Base-by-base conservation (phyloP, 30 jellyfish, hydroid and myxozoan genomes). In the Clytia hemisphaerica region DNA sequence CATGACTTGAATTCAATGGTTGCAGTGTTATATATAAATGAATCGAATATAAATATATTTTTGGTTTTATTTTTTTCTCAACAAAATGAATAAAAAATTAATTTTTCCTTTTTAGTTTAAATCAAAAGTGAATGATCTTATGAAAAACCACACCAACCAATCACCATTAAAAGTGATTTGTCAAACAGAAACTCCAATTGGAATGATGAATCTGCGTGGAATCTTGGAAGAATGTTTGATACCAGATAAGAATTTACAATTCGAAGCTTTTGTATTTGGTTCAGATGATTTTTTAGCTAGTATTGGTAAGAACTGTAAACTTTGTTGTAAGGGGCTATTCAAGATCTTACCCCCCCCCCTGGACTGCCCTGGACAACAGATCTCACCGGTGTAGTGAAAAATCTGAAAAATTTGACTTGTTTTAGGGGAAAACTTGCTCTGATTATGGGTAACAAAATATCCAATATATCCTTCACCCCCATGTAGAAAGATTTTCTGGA, bases 221-320 rank as follows among this genome's bases (percentile, higher is more conserved):
- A 82, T 90, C 21, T 47, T 81, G 67, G 95, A 90, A 59, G 79
- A 77, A 22, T 81, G 92, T 6, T 51, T 61, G 21, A 58, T 28
- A 60, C 28, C 32, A 4, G 58, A 50, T 14, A 37, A 25, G 0
- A 44, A 69, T 50, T 37, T 78, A 5, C 84, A 85, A 7, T 88
- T 90, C 71, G 93, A 90, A 51, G 82, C 95, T 4, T 70, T 83
- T 45, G 94, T 90, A 0, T 79, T 90, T 81, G 98, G 98, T 3
- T 73, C 98, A 1, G 98, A 90, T 72, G 98, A 90, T 32, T 90
- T 77, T 58, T 47, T 90, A 53, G 95, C 95, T 4, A 65, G 89
- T 37, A 50, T 90, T 31, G 98, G 98, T 90, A 55, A 26, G 85
- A 16, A 26, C 9, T 12, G 7, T 6, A 32, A n/a, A n/a, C n/a